Evolutionary conservation across 2,888 invertebrate genomes (phyloP).

Genomic region (Hydropsyche betteni): DNA sequence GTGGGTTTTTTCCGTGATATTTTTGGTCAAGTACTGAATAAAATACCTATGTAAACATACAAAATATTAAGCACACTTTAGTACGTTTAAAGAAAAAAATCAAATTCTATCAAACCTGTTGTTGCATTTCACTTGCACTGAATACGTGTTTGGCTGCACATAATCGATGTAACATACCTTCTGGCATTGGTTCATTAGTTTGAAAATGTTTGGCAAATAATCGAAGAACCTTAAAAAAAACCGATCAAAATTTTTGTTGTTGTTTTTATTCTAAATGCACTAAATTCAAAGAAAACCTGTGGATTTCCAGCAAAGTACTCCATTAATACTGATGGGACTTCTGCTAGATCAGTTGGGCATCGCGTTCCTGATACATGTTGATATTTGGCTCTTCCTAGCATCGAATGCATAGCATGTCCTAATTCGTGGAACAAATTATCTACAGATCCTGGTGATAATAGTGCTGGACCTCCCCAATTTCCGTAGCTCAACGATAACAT

Average conservation of each 20-base stretch:
- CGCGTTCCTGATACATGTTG: conserved; percentile 98
- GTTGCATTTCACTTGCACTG: conserved; percentile 86
- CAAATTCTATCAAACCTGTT: conserved; percentile 68
- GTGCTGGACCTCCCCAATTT: conserved; percentile 77
- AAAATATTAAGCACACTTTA: too few species aligned
- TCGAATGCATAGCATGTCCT: conserved; percentile 99
- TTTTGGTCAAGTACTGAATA: conserved; percentile 92
- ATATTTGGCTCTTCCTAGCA: conserved; percentile 93
- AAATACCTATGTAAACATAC: conserved; percentile 71
- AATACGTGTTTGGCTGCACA: conserved; percentile 89
- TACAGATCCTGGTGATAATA: conserved; percentile 84
- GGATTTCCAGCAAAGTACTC: conserved; percentile 95
- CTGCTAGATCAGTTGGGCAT: conserved; percentile 97
- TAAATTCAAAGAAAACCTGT: conserved; percentile 63
- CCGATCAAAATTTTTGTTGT: background rate
- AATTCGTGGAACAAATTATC: conserved; percentile 99
- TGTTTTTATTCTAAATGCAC: background rate
- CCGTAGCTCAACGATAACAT: conserved; percentile 88
- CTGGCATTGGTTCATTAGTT: conserved; percentile 85
- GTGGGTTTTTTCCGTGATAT: conserved; percentile 77
- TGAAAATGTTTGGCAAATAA: conserved; percentile 91
- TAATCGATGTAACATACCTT: conserved; percentile 79
- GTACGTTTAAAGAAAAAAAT: too few species aligned
- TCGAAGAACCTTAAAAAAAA: conserved; percentile 71
- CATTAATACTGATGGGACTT: conserved; percentile 98